Conservation (phyloP, 2,888 invertebrate genomes). For the Drosophila phalerata region DNA sequence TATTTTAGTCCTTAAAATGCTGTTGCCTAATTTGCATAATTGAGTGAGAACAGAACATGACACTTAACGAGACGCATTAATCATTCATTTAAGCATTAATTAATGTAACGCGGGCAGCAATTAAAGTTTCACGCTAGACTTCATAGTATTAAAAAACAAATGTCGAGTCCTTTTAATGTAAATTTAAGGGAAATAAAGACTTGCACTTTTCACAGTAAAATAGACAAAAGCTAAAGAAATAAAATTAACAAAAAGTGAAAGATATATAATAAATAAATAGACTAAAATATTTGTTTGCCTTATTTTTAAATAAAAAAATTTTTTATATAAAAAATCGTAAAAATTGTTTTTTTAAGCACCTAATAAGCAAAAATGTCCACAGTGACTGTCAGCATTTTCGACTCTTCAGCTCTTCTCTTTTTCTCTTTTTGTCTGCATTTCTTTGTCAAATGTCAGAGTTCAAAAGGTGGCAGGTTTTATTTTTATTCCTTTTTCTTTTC, state of each 20-base stretch:
- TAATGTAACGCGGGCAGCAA: slow-evolving; percentile 15
- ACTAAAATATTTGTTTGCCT: no score
- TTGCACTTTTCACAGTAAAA: neutral
- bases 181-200: neutral
- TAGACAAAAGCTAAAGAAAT: no score
- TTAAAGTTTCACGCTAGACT: slow-evolving; percentile 38
- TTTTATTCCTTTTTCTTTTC: neutral
- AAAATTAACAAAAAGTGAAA: no score
- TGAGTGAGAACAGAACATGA: slow-evolving; percentile 55
- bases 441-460: slow-evolving; percentile 30
- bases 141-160: slow-evolving; percentile 27
- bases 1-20: neutral
- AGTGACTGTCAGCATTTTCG: slow-evolving; percentile 14
- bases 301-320: neutral
- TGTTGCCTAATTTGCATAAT: slow-evolving; percentile 46
- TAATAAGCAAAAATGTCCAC: neutral
- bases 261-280: no score
- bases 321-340: no score
- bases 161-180: neutral
- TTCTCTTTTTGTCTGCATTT: neutral
- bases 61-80: slow-evolving; percentile 37
- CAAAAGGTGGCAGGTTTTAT: slow-evolving; percentile 40
- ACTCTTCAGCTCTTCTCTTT: neutral
- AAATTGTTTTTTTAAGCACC: neutral
- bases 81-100: slow-evolving; percentile 24